A percentile compares a stretch with the other conserved stretches of the same genome.
Conservation (phyloP, 30 jellyfish, hydroid and myxozoan species). For the Euphysa ruthae region DNA sequence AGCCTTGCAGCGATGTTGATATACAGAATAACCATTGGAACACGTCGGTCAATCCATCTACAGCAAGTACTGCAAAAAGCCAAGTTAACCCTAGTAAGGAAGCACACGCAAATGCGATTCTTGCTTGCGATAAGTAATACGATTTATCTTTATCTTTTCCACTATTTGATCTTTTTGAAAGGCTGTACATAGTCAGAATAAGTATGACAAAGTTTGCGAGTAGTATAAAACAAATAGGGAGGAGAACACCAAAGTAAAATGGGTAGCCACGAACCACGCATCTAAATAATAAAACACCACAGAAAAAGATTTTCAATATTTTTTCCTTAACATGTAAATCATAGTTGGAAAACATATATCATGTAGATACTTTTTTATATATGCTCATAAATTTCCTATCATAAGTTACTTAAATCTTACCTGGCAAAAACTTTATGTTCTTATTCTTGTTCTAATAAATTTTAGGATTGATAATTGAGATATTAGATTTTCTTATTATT, state of each 20-base stretch:
- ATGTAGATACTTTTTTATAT: too few relatives aligned
- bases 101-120: constrained; percentile 33
- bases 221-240: constrained; percentile 7
- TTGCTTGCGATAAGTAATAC: background rate
- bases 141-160: background rate
- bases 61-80: constrained; percentile 22
- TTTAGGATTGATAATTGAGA: too few relatives aligned
- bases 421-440: too few relatives aligned
- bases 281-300: background rate
- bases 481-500: too few relatives aligned
- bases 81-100: constrained; percentile 27
- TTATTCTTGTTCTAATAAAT: too few relatives aligned
- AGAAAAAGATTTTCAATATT: background rate
- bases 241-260: constrained; percentile 23
- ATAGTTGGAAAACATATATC: too few relatives aligned
- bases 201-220: constrained; percentile 12
- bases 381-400: too few relatives aligned
- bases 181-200: background rate
- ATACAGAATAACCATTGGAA: constrained; percentile 31
- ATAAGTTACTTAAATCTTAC: too few relatives aligned
- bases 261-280: constrained; percentile 22
- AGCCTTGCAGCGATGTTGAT: constrained; percentile 30
- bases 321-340: too few relatives aligned
- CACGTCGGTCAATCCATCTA: constrained; percentile 9
- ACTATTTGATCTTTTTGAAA: background rate